These are phyloP conservation scores for Zaprionus africanus DNA, from an alignment of 1,140 invertebrate species.

Conservation along the genomic window DNA sequence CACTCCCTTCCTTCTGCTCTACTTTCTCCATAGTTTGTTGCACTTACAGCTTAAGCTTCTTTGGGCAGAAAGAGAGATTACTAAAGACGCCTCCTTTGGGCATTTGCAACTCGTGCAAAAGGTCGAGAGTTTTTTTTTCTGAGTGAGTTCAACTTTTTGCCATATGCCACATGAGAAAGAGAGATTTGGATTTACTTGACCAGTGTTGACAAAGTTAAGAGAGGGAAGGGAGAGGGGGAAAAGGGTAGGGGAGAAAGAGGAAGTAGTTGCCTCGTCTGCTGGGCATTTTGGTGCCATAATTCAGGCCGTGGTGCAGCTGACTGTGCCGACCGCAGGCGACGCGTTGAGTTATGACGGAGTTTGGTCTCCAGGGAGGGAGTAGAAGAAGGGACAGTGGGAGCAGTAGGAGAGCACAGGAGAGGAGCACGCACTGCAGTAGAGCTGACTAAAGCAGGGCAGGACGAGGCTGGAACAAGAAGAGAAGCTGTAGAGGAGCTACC, in stretches of 20 bases:
- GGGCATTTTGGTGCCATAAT: constrained; percentile 43
- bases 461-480: neutral
- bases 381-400: neutral
- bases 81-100: neutral
- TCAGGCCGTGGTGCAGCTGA: constrained; percentile 39
- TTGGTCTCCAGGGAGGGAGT: neutral
- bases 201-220: constrained; percentile 36
- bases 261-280: neutral
- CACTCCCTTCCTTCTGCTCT: neutral
- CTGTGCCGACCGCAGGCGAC: constrained; percentile 32
- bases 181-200: neutral
- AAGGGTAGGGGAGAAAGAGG: neutral
- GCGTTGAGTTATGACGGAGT: constrained; percentile 36
- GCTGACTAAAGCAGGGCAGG: neutral
- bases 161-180: neutral
- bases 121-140: neutral
- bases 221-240: neutral
- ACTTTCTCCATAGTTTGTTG: neutral
- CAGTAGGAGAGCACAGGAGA: neutral
- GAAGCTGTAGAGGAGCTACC: neutral
- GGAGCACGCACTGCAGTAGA: neutral
- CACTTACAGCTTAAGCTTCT: neutral
- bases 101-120: neutral
- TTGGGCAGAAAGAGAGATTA: neutral
- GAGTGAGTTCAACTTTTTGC: neutral